Evolutionary conservation across 1,140 invertebrate genomes (phyloP), one percentile per base, ranked within the genome.

Genomic region (Heterodera schachtii): DNA sequence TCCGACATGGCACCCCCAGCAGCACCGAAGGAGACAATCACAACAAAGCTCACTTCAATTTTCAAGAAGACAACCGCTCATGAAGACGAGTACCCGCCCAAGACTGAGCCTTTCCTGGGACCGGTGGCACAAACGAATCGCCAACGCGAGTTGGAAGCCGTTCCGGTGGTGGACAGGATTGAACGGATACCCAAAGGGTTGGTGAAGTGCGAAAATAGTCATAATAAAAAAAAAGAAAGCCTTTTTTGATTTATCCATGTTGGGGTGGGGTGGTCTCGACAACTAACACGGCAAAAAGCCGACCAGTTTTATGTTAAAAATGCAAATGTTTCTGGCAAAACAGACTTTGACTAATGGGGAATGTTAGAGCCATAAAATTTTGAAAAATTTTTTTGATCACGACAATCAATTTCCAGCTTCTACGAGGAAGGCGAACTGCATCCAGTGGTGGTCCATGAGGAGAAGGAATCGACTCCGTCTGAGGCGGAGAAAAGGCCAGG

Each of bases 11-110:
- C 16, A 64, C n/a, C 41, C 31, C 31, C 31, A 31, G 31, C 31
- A 43, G 46, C 77, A 60, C 6, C 44, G 60, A 52, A n/a, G 49
- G 44, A 47, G 43, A 31, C 60, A 43, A 70, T 70, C 41, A 70
- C 67, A 3, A 11, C 73, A 52, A 75, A 75, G 44, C n/a, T 75
- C 46, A 75, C 73, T 31, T 75, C 73, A 9, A 52, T 75, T 19
- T 75, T 75, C 73, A 75, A 75, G 73, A 75, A 75, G 73, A 75
- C 46, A 52, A 52, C 43, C 11, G 19, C 75, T 47, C 31, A 64
- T n/a, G 52, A 16, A 76, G 47, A 57, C 9, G 70, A 43, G 9
- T 43, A 71, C 46, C 70, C 70, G 46, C 70, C 41, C 8, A 71
- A 43, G 46, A 11, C 41, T 46, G 70, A 71, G 41, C 71, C 44